Conservation (phyloP, 2,888 invertebrate species). For the Sesia apiformis region DNA sequence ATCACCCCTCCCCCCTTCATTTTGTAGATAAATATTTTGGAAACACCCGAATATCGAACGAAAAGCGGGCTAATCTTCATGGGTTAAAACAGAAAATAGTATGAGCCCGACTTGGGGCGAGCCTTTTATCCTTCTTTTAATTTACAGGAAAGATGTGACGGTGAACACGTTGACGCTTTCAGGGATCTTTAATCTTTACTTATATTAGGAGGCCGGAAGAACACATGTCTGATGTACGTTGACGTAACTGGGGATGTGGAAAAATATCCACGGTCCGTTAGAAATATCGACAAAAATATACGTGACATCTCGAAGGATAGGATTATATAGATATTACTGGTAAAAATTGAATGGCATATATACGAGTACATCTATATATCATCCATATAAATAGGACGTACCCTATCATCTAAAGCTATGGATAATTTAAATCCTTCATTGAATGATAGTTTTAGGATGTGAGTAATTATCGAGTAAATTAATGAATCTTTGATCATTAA, state of each 20-base stretch:
- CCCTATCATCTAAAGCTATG: too few species aligned
- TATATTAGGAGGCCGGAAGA: constrained; percentile 25
- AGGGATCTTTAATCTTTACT: constrained; percentile 38
- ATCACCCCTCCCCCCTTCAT: constrained; percentile 29
- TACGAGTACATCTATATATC: too few species aligned
- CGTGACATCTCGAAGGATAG: too few species aligned
- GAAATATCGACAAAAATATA: too few species aligned
- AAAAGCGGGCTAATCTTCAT: constrained; percentile 23
- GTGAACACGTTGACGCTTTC: constrained; percentile 33
- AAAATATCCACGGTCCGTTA: too few species aligned
- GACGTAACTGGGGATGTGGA: neutral
- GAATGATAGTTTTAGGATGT: too few species aligned
- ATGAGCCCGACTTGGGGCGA: constrained; percentile 4
- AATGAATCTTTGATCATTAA: constrained; percentile 3
- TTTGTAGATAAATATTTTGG: constrained; percentile 36
- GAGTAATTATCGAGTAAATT: too few species aligned
- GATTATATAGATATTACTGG: too few species aligned
- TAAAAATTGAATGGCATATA: too few species aligned
- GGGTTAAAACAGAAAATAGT: constrained; percentile 15
- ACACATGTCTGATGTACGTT: neutral
- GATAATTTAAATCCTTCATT: too few species aligned
- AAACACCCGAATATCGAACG: constrained; percentile 14
- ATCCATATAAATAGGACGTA: too few species aligned
- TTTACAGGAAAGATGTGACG: constrained; percentile 39
- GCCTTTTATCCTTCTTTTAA: constrained; percentile 33